These are phyloP conservation scores for Polydesmus complanatus DNA, from an alignment of 2,888 invertebrate genomes.

Conservation along the genomic window DNA sequence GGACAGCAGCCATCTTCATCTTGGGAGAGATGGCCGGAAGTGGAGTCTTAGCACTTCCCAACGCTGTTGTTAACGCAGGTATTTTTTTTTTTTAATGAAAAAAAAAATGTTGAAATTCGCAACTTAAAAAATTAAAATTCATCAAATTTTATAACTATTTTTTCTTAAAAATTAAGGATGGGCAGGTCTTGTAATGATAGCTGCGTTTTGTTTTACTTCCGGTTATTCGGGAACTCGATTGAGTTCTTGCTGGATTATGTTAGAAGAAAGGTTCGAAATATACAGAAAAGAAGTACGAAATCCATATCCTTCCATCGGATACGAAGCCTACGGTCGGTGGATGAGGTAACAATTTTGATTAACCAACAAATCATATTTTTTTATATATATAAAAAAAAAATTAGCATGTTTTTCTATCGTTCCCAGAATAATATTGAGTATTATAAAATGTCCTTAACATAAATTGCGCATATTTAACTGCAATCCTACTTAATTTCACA, in stretches of 20 bases:
- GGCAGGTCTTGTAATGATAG: constrained; percentile 47
- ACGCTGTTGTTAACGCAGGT: constrained; percentile 51
- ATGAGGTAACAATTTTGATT: constrained; percentile 22
- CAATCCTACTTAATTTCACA: constrained; percentile 4
- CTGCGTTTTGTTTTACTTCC: constrained; percentile 45
- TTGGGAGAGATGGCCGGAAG: constrained; percentile 58
- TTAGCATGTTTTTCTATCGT: too few relatives aligned
- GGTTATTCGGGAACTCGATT: constrained; percentile 51
- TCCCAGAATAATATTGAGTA: neutral
- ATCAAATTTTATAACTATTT: neutral
- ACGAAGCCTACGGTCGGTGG: constrained; percentile 43
- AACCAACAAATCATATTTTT: too few relatives aligned
- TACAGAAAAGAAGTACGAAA: constrained; percentile 40
- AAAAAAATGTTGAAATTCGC: neutral
- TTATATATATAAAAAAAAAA: too few relatives aligned
- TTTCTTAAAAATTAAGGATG: constrained; percentile 41
- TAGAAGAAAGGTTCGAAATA: constrained; percentile 49
- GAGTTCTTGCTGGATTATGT: constrained; percentile 52
- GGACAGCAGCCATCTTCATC: constrained; percentile 46
- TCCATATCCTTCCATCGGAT: constrained; percentile 54
- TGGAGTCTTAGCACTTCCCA: constrained; percentile 53
- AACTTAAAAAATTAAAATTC: neutral
- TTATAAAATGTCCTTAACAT: too few relatives aligned
- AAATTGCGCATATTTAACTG: neutral
- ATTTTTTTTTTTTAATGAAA: constrained; percentile 17